Percentiles rank a stretch among this genome's conserved stretches.
phyloP scores from a whole-genome alignment of 2,888 invertebrate genomes.

The Apamea sordens region DNA sequence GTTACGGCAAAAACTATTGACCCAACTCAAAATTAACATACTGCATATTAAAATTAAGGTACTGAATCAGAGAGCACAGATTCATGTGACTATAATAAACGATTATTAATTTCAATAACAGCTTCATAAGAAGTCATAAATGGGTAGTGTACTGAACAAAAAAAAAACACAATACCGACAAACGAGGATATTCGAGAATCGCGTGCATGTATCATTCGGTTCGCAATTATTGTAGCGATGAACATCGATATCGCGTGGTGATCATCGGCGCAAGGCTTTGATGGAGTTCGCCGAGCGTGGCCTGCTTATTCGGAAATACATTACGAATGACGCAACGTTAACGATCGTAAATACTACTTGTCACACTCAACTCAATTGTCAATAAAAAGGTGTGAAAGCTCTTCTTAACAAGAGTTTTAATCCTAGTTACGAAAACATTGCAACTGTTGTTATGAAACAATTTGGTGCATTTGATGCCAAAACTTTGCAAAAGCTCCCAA shows the following conservation, averaged over 20 bases:
- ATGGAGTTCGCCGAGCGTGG: constrained; percentile 67
- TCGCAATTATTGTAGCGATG: constrained; percentile 84
- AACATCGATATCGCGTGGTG: constrained; percentile 88
- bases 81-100: constrained; percentile 49
- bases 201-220: constrained; percentile 88
- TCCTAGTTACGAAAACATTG: background rate
- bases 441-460: background rate
- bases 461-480: background rate
- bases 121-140: constrained; percentile 78
- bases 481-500: background rate
- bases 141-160: constrained; percentile 70
- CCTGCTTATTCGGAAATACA: constrained; percentile 70
- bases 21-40: constrained; percentile 24
- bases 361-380: constrained; percentile 43
- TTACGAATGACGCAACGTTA: constrained; percentile 49
- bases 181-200: constrained; percentile 77
- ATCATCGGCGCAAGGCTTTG: constrained; percentile 74
- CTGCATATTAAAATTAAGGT: constrained; percentile 9
- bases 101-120: constrained; percentile 76
- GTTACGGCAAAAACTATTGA: constrained; percentile 18
- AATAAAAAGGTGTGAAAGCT: constrained; percentile 25
- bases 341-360: constrained; percentile 43
- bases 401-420: background rate
- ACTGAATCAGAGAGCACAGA: constrained; percentile 21
- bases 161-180: constrained; percentile 73